Conservation (phyloP, 2,888 invertebrate species). For the Gryllus longicercus region DNA sequence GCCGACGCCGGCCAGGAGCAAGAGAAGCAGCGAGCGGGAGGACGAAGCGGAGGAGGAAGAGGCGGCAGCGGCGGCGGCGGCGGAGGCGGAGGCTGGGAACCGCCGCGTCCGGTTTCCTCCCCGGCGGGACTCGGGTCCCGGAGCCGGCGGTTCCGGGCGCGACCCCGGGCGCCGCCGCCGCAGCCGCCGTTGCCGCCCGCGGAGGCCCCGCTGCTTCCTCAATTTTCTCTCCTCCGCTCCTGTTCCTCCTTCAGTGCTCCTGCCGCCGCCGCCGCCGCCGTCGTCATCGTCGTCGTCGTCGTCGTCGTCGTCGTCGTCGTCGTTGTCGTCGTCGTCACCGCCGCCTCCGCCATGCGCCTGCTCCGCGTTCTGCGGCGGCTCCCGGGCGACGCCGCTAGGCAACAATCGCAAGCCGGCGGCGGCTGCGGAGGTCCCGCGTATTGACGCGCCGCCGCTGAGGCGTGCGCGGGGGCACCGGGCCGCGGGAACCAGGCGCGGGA, state of each 20-base stretch:
- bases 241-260: neutral
- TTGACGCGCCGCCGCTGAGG: neutral
- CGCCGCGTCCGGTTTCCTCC: neutral
- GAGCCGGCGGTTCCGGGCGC: slow-evolving; percentile 1
- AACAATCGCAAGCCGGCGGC: neutral
- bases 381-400: neutral
- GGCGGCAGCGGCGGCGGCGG: neutral
- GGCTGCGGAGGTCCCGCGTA: neutral
- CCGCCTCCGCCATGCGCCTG: neutral
- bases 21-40: neutral
- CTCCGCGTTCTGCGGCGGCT: neutral
- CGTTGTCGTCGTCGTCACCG: neutral
- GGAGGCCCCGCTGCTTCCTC: neutral
- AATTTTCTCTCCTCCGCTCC: no score
- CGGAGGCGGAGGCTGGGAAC: neutral
- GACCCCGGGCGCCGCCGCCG: slow-evolving; percentile 1
- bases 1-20: neutral
- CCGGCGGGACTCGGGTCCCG: neutral
- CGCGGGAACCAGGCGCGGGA: neutral
- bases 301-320: neutral
- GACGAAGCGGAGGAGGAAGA: neutral
- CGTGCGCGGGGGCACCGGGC: neutral
- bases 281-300: no score
- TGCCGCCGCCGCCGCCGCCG: neutral
- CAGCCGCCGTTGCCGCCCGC: neutral